Base-by-base conservation (phyloP, 2,113 vertebrate genomes). In the Greenwoodochromis staneri region DNA sequence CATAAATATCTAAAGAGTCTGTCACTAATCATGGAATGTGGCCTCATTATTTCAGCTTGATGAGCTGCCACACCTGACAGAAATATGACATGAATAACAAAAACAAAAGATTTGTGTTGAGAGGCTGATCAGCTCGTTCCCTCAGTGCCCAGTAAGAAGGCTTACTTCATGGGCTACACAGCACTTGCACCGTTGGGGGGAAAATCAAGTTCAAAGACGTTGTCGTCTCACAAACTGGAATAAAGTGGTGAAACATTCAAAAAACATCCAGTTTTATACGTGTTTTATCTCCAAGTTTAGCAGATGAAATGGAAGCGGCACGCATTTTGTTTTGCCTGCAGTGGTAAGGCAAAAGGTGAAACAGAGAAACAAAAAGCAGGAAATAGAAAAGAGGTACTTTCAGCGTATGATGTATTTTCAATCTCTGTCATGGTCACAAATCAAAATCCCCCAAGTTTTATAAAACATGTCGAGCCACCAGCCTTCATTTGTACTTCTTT, bases 31-130 rank as follows among this genome's bases (percentile, higher is more conserved):
- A 90, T 81, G 55, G 47, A 93, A 91, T 61, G 31, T 95, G 95
- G 92, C 95, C 95, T 96, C 95, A 96, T 96, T 96, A 96, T 90
- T 94, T 96, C 94, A 92, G 89, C 91, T 94, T 95, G 91, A 96
- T 95, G 93, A 94, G 90, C 93, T 95, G 93, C 93, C 89, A 94
- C 94, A 96, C 94, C 95, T 96, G 96, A 95, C 95, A 96, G 91
- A 91, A 93, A 94, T 88, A 88, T 91, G 89, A 85, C 89, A 91
- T 3, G 69, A 91, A 91, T 47, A 87, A 93, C 91, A 94, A 94
- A 91, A 94, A 94, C 88, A 91, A 93, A 92, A 83, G 88, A 90
- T 89, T 80, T 91, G 85, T 92, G 91, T 89, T 88, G 86, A 87
- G 86, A 92, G 42, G 89, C 81, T 91, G 91, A 94, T 94, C 87